Conservation (phyloP, 2,888 invertebrate species). For the Yponomeuta malinellus region DNA sequence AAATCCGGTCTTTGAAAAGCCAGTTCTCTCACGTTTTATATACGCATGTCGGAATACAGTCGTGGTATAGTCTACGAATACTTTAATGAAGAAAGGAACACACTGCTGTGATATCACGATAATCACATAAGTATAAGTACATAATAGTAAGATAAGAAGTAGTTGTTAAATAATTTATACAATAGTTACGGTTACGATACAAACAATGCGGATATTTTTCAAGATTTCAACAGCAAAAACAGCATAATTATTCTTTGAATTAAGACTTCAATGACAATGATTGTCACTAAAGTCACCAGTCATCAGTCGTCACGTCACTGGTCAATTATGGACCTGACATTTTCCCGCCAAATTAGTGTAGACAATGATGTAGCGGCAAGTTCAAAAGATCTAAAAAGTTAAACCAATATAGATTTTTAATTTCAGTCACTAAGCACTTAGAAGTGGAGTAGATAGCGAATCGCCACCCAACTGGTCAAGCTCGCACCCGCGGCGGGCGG, state of each 20-base stretch:
- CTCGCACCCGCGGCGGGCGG: neutral
- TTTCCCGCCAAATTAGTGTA: neutral
- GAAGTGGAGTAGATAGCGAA: neutral
- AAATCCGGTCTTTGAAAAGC: neutral
- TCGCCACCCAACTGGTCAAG: neutral
- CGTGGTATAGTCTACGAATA: neutral
- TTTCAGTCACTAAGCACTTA: neutral
- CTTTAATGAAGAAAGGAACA: neutral
- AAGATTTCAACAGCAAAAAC: neutral
- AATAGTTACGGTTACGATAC: too few relatives aligned
- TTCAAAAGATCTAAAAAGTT: neutral
- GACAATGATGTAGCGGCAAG: neutral
- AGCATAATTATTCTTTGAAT: too few relatives aligned
- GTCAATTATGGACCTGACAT: neutral
- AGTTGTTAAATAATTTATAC: too few relatives aligned
- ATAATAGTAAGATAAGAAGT: too few relatives aligned
- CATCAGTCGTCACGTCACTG: too few relatives aligned
- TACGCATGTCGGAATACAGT: neutral
- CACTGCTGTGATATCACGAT: neutral
- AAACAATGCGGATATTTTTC: too few relatives aligned
- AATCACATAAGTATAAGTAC: too few relatives aligned
- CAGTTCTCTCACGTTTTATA: neutral
- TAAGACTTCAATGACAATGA: neutral
- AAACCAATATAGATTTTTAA: conserved; percentile 4
- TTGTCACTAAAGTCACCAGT: too few relatives aligned